Evolutionary conservation across 2,113 vertebrate species (phyloP).

Genomic region (Pelusios castaneus): DNA sequence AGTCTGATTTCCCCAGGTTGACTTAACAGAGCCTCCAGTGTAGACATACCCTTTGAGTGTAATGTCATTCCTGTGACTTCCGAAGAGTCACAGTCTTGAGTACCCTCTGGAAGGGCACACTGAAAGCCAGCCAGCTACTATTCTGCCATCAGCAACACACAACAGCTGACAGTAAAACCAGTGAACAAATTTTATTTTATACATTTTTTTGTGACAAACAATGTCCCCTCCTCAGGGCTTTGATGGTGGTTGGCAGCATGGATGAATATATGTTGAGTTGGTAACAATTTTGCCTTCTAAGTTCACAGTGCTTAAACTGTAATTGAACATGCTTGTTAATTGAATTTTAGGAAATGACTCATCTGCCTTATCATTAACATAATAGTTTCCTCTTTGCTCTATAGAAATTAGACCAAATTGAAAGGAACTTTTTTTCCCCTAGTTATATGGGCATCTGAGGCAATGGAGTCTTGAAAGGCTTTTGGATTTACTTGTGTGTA

Average conservation of each 20-base stretch:
- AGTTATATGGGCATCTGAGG: background rate
- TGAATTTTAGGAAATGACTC: constrained; percentile 56
- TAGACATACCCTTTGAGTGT: too few relatives aligned
- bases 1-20: too few relatives aligned
- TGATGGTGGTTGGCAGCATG: background rate
- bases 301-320: constrained; percentile 35
- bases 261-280: background rate
- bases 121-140: background rate
- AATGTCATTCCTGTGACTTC: too few relatives aligned
- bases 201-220: background rate
- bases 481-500: constrained; percentile 7
- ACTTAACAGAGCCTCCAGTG: too few relatives aligned
- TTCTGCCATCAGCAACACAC: background rate
- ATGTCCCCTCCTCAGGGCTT: background rate
- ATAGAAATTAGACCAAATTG: constrained; percentile 40
- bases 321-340: constrained; percentile 56
- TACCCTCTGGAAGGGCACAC: too few relatives aligned
- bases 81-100: too few relatives aligned
- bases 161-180: background rate
- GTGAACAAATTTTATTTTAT: background rate
- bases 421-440: background rate
- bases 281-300: constrained; percentile 41
- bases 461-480: constrained; percentile 14
- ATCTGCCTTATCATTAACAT: constrained; percentile 40
- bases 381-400: constrained; percentile 30